Percentiles rank a stretch among this genome's conserved stretches.
These are phyloP conservation scores for Bufotes viridis DNA, from an alignment of 2,797 vertebrate genomes.

Conservation along the genomic window DNA sequence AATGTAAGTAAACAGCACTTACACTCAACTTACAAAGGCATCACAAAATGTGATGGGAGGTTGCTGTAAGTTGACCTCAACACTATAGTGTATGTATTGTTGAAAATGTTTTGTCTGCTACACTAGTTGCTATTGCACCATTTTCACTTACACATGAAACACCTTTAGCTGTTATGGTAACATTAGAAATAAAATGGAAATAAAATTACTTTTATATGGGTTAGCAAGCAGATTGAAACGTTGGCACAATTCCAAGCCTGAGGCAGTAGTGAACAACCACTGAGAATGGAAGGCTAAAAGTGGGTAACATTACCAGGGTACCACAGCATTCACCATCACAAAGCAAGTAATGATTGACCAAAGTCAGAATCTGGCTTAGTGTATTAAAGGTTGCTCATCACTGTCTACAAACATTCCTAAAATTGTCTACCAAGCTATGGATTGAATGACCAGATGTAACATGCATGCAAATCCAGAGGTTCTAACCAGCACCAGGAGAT, in stretches of 20 bases:
- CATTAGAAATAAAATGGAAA: constrained; percentile 10
- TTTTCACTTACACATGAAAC: neutral
- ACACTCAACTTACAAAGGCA: neutral
- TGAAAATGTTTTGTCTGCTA: neutral
- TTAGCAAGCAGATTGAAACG: constrained; percentile 14
- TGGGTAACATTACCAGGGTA: neutral
- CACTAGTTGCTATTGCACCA: neutral
- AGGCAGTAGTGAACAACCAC: constrained; percentile 24
- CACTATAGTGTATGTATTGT: neutral
- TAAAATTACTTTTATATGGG: neutral
- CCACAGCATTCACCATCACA: neutral
- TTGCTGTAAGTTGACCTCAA: too few species aligned
- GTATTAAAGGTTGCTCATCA: constrained; percentile 18
- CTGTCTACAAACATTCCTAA: constrained; percentile 31
- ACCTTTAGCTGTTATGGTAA: neutral
- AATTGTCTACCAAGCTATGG: constrained; percentile 52
- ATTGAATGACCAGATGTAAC: constrained; percentile 44
- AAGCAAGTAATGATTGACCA: neutral
- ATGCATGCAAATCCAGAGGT: constrained; percentile 36
- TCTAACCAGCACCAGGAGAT: constrained; percentile 57
- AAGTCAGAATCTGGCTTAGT: neutral
- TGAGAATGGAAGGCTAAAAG: neutral
- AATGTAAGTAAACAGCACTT: neutral
- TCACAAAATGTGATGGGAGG: neutral
- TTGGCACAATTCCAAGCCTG: neutral